Evolutionary conservation across 2,888 invertebrate genomes (phyloP).

Genomic region (Ectropis crepuscularia): DNA sequence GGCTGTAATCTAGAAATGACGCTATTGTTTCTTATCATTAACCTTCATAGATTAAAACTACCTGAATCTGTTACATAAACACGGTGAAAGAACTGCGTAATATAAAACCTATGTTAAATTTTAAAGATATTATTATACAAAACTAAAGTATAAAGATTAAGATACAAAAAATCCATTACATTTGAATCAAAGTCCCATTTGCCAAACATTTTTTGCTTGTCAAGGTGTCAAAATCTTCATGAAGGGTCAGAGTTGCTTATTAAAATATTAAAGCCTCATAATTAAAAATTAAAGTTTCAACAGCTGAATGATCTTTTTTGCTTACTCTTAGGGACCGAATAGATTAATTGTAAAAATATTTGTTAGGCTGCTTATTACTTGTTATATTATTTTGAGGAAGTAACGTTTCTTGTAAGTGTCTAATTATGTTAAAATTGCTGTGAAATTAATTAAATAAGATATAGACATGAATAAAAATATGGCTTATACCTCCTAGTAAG

Average conservation of each 20-base stretch:
- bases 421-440: too few species aligned
- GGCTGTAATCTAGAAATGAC: constrained; percentile 18
- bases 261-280: constrained; percentile 57
- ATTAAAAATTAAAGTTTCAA: constrained; percentile 76
- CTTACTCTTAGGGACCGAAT: constrained; percentile 43
- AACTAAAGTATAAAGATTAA: constrained; percentile 46
- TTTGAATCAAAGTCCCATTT: constrained; percentile 43
- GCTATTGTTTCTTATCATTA: constrained; percentile 28
- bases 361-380: constrained; percentile 68
- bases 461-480: too few species aligned
- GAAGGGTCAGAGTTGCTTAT: constrained; percentile 60
- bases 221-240: constrained; percentile 71
- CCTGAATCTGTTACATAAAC: not conserved
- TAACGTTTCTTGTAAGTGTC: too few species aligned
- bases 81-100: constrained; percentile 14
- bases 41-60: constrained; percentile 33
- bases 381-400: constrained; percentile 34
- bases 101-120: constrained; percentile 32
- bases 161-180: constrained; percentile 42
- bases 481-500: too few species aligned
- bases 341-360: constrained; percentile 30
- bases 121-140: constrained; percentile 7
- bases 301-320: constrained; percentile 43
- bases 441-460: too few species aligned
- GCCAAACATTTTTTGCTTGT: constrained; percentile 64